phyloP scores from a whole-genome alignment of 2,888 invertebrate genomes.

The Mimas tiliae region DNA sequence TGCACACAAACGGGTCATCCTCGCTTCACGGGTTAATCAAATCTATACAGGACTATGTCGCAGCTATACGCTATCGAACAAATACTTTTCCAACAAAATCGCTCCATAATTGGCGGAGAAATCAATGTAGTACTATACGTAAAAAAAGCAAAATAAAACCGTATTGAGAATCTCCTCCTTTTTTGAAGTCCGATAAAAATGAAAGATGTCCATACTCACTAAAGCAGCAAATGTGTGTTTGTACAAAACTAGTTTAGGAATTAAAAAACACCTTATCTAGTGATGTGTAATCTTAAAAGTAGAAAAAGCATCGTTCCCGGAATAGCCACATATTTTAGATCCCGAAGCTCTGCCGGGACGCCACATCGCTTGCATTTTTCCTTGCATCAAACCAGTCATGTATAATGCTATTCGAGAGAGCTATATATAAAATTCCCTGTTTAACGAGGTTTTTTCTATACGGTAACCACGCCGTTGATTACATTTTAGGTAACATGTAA shows the following conservation, averaged over 20 bases:
- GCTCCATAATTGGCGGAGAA: no score
- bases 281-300: neutral
- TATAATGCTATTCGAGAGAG: neutral
- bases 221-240: no score
- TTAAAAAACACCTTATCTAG: neutral
- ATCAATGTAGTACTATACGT: no score
- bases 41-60: no score
- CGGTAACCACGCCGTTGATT: neutral
- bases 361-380: slow-evolving; percentile 6
- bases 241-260: neutral
- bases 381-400: slow-evolving; percentile 8
- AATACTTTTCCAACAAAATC: no score
- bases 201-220: neutral
- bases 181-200: neutral
- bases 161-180: no score
- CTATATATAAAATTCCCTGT: neutral
- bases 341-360: neutral
- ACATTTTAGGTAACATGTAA: no score
- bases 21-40: no score
- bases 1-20: no score
- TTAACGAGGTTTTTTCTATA: neutral
- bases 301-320: neutral
- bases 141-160: no score
- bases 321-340: slow-evolving; percentile 18
- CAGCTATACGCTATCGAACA: no score